Conservation (phyloP, 2,888 invertebrate species). For the Athalia rosae region DNA sequence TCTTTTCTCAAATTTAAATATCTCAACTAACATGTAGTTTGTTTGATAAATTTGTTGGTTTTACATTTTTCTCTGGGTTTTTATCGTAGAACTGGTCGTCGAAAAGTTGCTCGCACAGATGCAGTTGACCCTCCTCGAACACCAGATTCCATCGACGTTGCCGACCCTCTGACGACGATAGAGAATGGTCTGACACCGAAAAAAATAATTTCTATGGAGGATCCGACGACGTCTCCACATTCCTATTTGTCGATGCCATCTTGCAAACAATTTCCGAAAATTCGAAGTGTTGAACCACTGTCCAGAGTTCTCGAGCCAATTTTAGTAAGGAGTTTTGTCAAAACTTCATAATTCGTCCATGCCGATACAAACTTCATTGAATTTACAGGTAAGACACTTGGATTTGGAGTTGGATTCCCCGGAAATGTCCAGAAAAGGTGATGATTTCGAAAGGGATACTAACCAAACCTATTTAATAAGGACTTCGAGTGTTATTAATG, state of each 20-base stretch:
- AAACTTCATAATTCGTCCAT: not conserved
- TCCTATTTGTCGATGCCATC: constrained; percentile 92
- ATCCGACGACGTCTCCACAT: constrained; percentile 75
- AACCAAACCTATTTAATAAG: constrained; percentile 75
- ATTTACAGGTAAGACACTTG: constrained; percentile 63
- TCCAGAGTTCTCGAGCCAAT: constrained; percentile 87
- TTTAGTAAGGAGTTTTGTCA: constrained; percentile 76
- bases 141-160: constrained; percentile 57
- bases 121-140: constrained; percentile 61
- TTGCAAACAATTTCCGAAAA: constrained; percentile 89
- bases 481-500: constrained; percentile 82
- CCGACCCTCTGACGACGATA: constrained; percentile 56
- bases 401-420: constrained; percentile 67
- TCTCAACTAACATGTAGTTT: not conserved
- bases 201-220: constrained; percentile 51
- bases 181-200: constrained; percentile 60
- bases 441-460: constrained; percentile 56
- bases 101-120: constrained; percentile 57
- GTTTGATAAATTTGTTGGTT: not conserved
- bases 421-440: constrained; percentile 60
- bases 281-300: constrained; percentile 84
- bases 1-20: not conserved
- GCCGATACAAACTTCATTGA: not conserved
- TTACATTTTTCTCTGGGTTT: not conserved
- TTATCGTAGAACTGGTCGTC: constrained; percentile 50